These are phyloP conservation scores for Spheniscus mendiculus DNA, from an alignment of 2,113 vertebrate genomes.

Conservation along the genomic window DNA sequence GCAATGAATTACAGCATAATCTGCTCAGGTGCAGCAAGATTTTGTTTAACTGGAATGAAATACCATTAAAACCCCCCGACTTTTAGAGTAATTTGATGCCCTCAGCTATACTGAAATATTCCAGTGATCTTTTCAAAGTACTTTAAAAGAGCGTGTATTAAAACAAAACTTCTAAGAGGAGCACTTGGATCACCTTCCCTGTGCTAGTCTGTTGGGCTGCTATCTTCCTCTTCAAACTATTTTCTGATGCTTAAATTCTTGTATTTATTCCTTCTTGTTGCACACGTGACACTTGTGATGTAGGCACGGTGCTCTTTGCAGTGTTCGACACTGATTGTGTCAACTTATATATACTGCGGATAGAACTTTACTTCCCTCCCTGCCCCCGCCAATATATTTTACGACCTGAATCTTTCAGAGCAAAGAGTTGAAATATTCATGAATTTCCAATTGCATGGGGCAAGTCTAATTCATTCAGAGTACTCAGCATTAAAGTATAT, in stretches of 20 bases:
- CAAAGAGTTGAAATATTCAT: background rate
- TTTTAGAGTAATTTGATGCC: background rate
- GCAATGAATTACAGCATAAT: background rate
- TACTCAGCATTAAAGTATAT: background rate
- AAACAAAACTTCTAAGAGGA: background rate
- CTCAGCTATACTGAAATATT: background rate
- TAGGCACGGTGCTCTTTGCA: rapidly evolving
- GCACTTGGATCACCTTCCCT: background rate
- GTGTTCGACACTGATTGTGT: background rate
- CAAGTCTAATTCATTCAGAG: background rate
- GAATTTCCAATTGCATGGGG: background rate
- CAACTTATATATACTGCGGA: background rate
- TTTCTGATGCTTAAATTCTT: background rate
- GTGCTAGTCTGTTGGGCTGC: background rate
- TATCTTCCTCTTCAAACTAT: background rate
- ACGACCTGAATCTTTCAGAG: background rate
- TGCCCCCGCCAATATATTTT: background rate
- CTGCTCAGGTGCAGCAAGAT: background rate
- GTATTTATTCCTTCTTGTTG: background rate
- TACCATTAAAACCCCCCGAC: background rate
- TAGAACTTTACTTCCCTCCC: background rate
- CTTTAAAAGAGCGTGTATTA: background rate
- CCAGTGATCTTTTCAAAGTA: background rate
- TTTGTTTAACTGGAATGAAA: background rate
- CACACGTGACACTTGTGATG: background rate